Conservation (phyloP, 2,888 invertebrate genomes). For the Cataglyphis altisquamis region DNA sequence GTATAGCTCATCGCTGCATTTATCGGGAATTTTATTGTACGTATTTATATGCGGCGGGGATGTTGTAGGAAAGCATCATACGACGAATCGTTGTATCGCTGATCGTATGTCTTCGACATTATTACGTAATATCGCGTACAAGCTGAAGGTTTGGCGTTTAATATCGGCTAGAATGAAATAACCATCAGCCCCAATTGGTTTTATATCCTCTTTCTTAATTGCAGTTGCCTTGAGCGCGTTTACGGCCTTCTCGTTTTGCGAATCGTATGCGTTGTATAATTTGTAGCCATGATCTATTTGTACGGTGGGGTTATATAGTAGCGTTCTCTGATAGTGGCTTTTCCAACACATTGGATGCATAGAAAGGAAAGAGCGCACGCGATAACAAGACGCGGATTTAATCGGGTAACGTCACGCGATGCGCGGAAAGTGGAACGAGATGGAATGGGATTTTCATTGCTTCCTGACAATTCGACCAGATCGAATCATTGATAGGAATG, state of each 20-base stretch:
- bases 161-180: slow-evolving; percentile 13
- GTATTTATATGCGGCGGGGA: background rate
- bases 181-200: slow-evolving; percentile 16
- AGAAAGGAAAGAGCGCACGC: slow-evolving; percentile 52
- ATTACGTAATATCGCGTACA: slow-evolving; percentile 12
- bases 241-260: slow-evolving; percentile 28
- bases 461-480: slow-evolving; percentile 59
- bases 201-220: slow-evolving; percentile 28
- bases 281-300: slow-evolving; percentile 49
- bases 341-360: slow-evolving; percentile 28
- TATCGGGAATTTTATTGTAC: slow-evolving; percentile 29
- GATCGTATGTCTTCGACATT: slow-evolving; percentile 22
- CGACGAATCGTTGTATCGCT: slow-evolving; percentile 19
- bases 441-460: slow-evolving; percentile 58
- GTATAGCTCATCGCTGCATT: background rate
- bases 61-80: background rate
- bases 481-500: slow-evolving; percentile 30
- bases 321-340: slow-evolving; percentile 29
- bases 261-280: slow-evolving; percentile 43
- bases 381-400: slow-evolving; percentile 61
- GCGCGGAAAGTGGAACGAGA: slow-evolving; percentile 33
- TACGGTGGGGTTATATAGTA: background rate
- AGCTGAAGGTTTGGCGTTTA: slow-evolving; percentile 24
- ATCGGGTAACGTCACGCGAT: slow-evolving; percentile 61
- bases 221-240: slow-evolving; percentile 20